Evolutionary conservation across 1,140 invertebrate genomes (phyloP).

Genomic region (Drosophila pruinosa): DNA sequence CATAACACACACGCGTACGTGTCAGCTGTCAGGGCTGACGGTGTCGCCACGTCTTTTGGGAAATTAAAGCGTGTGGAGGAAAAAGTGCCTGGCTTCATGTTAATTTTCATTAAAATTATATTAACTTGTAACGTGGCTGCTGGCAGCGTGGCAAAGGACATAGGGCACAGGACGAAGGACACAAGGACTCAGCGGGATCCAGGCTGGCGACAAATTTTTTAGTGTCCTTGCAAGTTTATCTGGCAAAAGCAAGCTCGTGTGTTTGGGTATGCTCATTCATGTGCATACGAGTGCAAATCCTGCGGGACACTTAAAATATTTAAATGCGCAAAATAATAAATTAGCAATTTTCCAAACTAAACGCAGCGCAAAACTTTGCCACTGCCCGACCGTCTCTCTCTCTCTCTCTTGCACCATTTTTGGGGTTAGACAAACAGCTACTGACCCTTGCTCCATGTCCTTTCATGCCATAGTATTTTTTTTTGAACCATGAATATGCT

Average conservation of each 20-base stretch:
- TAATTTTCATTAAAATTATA: constrained; percentile 82
- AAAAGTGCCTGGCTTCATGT: constrained; percentile 79
- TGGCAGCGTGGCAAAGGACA: constrained; percentile 25
- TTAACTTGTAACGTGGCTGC: constrained; percentile 78
- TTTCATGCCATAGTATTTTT: background rate
- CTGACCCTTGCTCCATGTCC: background rate
- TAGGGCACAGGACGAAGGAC: constrained; percentile 35
- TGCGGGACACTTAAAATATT: constrained; percentile 78
- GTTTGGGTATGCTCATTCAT: background rate
- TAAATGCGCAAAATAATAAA: constrained; percentile 81
- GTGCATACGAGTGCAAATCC: constrained; percentile 52
- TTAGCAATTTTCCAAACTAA: constrained; percentile 68
- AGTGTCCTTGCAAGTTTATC: constrained; percentile 78
- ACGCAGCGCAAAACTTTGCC: constrained; percentile 42
- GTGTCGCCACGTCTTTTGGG: constrained; percentile 63
- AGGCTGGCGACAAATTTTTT: constrained; percentile 72
- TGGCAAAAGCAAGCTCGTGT: constrained; percentile 10
- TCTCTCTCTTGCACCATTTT: no score
- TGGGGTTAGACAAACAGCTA: background rate
- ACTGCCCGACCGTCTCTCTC: constrained; percentile 7
- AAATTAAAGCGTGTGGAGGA: constrained; percentile 75
- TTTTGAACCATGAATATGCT: background rate
- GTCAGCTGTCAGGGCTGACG: constrained; percentile 24
- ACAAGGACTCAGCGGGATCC: constrained; percentile 32
- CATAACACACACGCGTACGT: constrained; percentile 17